Conservation (phyloP, 2,797 vertebrate species). For the Carduelis carduelis region DNA sequence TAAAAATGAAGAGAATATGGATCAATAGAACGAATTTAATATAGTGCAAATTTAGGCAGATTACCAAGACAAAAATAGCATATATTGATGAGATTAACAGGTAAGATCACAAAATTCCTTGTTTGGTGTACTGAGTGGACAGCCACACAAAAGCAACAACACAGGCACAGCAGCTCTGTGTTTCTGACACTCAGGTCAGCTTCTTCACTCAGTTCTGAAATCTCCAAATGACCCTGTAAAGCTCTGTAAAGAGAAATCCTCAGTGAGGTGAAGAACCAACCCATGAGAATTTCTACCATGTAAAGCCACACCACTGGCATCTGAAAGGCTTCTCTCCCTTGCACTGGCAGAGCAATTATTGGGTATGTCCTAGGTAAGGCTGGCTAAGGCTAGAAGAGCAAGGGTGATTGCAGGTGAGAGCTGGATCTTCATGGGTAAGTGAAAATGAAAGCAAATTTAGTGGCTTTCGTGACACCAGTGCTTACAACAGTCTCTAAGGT, state of each 20-base stretch:
- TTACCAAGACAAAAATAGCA: not conserved
- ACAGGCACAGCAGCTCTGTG: not conserved
- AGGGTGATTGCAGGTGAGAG: not conserved
- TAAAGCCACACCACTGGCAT: not conserved
- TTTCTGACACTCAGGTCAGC: not conserved
- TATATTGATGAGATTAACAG: not conserved
- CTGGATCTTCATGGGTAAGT: not conserved
- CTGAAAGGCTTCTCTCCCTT: not conserved
- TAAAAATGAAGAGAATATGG: not conserved
- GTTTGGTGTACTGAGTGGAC: not conserved
- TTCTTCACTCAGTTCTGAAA: not conserved
- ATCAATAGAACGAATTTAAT: not conserved
- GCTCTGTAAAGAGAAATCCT: not conserved
- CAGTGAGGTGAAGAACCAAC: not conserved
- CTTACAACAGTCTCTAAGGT: not conserved
- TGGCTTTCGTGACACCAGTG: not conserved
- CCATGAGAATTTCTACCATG: not conserved
- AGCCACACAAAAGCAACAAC: not conserved
- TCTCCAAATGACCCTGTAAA: not conserved
- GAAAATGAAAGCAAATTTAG: not conserved
- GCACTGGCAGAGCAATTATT: rapidly evolving
- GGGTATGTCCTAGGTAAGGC: not conserved
- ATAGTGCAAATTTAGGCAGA: not conserved
- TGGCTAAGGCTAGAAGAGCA: not conserved
- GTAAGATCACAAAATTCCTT: not conserved